Conservation (phyloP, 2,797 vertebrate genomes). For the Austrolebias charrua region DNA sequence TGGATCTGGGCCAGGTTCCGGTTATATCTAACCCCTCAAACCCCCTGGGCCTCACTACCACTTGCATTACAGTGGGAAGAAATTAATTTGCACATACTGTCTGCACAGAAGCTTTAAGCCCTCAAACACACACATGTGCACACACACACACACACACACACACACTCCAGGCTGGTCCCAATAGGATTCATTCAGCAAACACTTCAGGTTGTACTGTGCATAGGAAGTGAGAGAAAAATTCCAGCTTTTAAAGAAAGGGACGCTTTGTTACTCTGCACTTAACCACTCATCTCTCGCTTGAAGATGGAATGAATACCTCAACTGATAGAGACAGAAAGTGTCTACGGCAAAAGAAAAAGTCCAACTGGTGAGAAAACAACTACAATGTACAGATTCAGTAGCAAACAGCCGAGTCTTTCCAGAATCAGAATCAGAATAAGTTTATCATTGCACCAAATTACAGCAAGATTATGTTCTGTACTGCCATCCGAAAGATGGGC, state of each 20-base stretch:
- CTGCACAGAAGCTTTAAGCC: conserved; percentile 65
- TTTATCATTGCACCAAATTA: too few relatives aligned
- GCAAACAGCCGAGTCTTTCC: not conserved
- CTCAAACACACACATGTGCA: not conserved
- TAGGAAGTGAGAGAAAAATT: conserved; percentile 70
- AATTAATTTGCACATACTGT: conserved; percentile 65
- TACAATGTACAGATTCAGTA: not conserved
- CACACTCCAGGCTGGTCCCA: not conserved
- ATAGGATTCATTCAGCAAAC: conserved; percentile 70
- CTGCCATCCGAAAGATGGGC: too few relatives aligned
- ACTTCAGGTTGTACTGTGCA: conserved; percentile 68
- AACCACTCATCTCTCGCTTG: conserved; percentile 34
- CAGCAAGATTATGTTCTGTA: too few relatives aligned
- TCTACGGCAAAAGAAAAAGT: not conserved
- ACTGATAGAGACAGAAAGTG: conserved; percentile 26
- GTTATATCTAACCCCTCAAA: conserved; percentile 70
- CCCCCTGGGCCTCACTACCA: conserved; percentile 64
- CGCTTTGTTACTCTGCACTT: conserved; percentile 49
- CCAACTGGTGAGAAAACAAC: conserved; percentile 6
- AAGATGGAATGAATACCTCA: conserved; percentile 31
- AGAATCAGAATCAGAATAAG: too few relatives aligned
- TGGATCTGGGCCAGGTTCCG: conserved; percentile 73
- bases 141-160: too few relatives aligned
- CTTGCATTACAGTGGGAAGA: conserved; percentile 78
- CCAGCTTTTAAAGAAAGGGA: conserved; percentile 54